Evolutionary conservation across 2,888 invertebrate species (phyloP), one percentile per base, ranked within the genome.

Genomic region (Harpalus rufipes): DNA sequence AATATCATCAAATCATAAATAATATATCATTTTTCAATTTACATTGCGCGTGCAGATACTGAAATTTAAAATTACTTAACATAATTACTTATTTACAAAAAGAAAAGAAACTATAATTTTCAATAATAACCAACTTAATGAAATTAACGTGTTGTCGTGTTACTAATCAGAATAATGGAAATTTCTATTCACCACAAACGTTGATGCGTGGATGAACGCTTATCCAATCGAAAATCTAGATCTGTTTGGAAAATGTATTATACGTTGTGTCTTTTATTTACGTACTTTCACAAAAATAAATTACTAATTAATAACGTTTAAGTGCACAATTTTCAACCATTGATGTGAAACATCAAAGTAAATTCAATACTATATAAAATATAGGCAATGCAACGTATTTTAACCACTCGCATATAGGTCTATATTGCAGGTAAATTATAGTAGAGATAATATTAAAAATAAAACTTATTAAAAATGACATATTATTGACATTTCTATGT

Each of bases 121-220:
- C 21, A 21, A 1, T 25, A 21, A 63, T 63, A 63, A 25, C 63
- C 25, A 63, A 63, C 21, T 63, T 63, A 63, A 63, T 63, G 7
- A 63, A 63, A 63, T 63, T 63, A 63, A 25, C 10, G 21, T 63
- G 21, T 59, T 59, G 59, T 63, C 63, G 63, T 63, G 63, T 21
- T 21, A 21, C 18, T 63, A 63, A 63, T 63, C 63, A 63, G 63
- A 63, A 63, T 63, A 63, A 63, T 63, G 63, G 63, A 63, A 63
- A 63, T 63, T 61, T 63, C 63, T 21, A 63, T 63, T 21, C 12
- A 21, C 18, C 63, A 63, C 21, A 63, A 63, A 25, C 63, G 63
- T 21, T 63, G 63, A 63, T 63, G 63, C 63, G 63, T 25, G 63
- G 63, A 12, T 63, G 7, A 16, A 18, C 25, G 63, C 63, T 63